Conservation (phyloP, 2,888 invertebrate genomes). For the Drosophila histrio region DNA sequence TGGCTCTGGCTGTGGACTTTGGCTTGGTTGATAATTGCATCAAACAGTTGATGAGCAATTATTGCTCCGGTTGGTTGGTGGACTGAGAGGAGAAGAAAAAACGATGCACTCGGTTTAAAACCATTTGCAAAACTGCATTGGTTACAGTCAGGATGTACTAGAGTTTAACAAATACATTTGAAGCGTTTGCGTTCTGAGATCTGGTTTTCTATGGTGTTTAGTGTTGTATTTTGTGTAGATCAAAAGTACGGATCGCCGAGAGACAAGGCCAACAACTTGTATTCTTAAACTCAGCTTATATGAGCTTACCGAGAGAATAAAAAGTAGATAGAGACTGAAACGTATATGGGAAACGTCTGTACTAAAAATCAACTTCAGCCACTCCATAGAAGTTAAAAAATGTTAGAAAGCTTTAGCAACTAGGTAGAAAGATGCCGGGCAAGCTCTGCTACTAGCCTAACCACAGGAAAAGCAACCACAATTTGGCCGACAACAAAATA, state of each 20-base stretch:
- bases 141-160: slow-evolving; percentile 48
- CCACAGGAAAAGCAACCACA: slow-evolving; percentile 25
- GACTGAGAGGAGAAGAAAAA: not conserved
- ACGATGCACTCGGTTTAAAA: slow-evolving; percentile 45
- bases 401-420: slow-evolving; percentile 69
- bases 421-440: slow-evolving; percentile 65
- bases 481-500: slow-evolving; percentile 54
- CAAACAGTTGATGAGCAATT: slow-evolving; percentile 63
- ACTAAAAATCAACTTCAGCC: slow-evolving; percentile 35
- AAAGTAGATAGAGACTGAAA: not conserved
- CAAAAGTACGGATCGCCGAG: slow-evolving; percentile 12
- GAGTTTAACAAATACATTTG: slow-evolving; percentile 69
- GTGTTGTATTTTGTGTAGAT: slow-evolving; percentile 6
- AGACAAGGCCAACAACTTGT: slow-evolving; percentile 23
- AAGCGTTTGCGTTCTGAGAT: slow-evolving; percentile 30
- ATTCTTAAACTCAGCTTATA: slow-evolving; percentile 5
- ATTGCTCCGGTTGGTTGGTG: slow-evolving; percentile 23
- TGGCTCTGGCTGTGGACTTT: slow-evolving; percentile 17
- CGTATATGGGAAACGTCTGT: slow-evolving; percentile 3
- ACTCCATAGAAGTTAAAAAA: slow-evolving; percentile 73
- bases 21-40: slow-evolving; percentile 52
- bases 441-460: slow-evolving; percentile 36
- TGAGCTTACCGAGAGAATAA: slow-evolving; percentile 2
- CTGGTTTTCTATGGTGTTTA: slow-evolving; percentile 8
- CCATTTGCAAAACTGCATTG: slow-evolving; percentile 55